Conservation (phyloP, 2,113 vertebrate species). For the Phoenicopterus ruber region DNA sequence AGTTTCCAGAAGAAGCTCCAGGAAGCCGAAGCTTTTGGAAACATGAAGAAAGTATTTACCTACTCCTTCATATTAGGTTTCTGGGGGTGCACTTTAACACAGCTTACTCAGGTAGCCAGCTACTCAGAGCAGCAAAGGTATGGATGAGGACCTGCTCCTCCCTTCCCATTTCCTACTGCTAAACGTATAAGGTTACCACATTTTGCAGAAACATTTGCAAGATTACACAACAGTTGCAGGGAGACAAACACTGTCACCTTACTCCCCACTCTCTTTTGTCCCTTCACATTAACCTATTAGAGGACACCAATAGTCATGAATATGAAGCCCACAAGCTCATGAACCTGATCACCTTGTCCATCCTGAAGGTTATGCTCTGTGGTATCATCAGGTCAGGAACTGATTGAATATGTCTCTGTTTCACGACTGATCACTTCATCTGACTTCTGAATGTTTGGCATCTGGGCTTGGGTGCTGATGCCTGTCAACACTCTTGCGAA, state of each 20-base stretch:
- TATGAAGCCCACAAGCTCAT: neutral
- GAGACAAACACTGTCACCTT: neutral
- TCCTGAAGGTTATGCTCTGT: neutral
- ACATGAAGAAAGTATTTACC: neutral
- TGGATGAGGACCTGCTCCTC: neutral
- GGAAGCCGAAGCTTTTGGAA: neutral
- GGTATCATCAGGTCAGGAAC: neutral
- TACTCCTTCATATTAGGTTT: neutral
- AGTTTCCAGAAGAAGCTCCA: neutral
- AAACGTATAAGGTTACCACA: neutral
- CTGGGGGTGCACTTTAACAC: neutral
- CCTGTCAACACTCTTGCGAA: neutral
- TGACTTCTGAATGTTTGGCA: too few species aligned
- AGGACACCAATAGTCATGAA: neutral
- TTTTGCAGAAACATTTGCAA: neutral
- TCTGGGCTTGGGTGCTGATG: neutral
- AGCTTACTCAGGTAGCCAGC: neutral
- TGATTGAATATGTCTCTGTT: neutral
- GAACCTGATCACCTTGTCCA: neutral
- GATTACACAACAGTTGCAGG: neutral
- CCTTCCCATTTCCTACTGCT: neutral
- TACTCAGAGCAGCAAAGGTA: neutral
- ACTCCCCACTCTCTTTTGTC: neutral
- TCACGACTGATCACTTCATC: neutral
- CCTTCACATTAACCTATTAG: neutral